A percentile compares a stretch with the other conserved stretches of the same genome.
Conservation (phyloP, 2,888 invertebrate species). For the Netelia fuscicornis region DNA sequence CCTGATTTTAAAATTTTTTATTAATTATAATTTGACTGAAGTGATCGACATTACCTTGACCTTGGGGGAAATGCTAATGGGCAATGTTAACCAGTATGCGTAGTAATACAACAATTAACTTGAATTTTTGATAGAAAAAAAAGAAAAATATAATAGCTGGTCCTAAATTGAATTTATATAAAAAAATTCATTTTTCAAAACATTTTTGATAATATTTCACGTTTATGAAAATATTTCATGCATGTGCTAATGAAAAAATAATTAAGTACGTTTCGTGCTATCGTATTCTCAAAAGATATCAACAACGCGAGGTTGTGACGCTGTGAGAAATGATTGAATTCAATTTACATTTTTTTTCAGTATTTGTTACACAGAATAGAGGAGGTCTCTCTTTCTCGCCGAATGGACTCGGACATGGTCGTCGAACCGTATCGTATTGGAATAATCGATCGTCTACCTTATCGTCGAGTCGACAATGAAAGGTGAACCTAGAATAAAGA, state of each 20-base stretch:
- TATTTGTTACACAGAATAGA: constrained; percentile 36
- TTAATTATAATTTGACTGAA: no score
- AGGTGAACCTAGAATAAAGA: not conserved
- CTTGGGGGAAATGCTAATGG: no score
- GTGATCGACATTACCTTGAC: no score
- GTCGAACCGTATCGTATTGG: constrained; percentile 52
- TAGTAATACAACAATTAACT: no score
- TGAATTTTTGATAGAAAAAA: no score
- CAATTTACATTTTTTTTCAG: constrained; percentile 59
- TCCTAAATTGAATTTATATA: no score
- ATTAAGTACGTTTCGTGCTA: constrained; percentile 18
- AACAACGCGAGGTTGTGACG: constrained; percentile 20
- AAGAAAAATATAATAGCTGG: no score
- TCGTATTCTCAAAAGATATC: constrained; percentile 1
- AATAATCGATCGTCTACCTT: constrained; percentile 56
- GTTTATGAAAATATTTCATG: not conserved
- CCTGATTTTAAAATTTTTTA: no score
- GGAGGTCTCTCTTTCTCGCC: constrained; percentile 22
- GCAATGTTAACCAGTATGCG: no score
- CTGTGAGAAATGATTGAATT: constrained; percentile 34
- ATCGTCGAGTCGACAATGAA: constrained; percentile 33
- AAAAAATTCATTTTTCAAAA: no score
- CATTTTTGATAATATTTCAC: not conserved
- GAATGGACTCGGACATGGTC: constrained; percentile 11
- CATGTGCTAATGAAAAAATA: constrained; percentile 4